Conservation (phyloP, 2,113 vertebrate species). For the Tenrec ecaudatus region DNA sequence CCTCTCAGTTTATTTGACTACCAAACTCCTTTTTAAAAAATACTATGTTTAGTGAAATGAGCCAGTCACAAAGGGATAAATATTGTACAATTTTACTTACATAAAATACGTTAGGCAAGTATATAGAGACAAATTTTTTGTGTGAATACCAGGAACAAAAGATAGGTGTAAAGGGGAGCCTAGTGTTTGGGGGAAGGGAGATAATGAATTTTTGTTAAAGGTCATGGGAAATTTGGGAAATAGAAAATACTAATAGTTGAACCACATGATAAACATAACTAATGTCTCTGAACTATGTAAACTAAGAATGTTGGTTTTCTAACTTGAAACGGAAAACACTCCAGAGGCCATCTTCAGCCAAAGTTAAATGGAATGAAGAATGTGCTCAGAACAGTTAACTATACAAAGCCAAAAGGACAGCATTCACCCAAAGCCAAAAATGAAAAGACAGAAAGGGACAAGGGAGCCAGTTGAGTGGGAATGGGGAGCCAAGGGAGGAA, state of each 20-base stretch:
- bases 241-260: not conserved
- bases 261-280: not conserved
- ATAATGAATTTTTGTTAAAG: not conserved
- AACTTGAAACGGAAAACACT: too few relatives aligned
- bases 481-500: too few relatives aligned
- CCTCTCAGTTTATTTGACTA: not conserved
- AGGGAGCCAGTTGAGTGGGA: too few relatives aligned
- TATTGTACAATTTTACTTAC: not conserved
- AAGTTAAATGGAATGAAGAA: too few relatives aligned
- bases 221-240: not conserved
- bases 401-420: too few relatives aligned
- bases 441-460: too few relatives aligned
- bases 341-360: too few relatives aligned
- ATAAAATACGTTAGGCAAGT: not conserved
- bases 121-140: not conserved
- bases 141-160: not conserved
- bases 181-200: not conserved
- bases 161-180: not conserved
- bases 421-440: too few relatives aligned
- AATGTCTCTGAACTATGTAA: not conserved
- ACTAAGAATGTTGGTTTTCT: not conserved
- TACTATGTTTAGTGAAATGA: not conserved
- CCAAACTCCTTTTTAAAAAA: not conserved
- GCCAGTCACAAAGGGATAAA: too few relatives aligned
- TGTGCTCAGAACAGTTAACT: too few relatives aligned